Base-by-base conservation (phyloP, 1,140 invertebrate species). In the Dinoponera quadriceps region DNA sequence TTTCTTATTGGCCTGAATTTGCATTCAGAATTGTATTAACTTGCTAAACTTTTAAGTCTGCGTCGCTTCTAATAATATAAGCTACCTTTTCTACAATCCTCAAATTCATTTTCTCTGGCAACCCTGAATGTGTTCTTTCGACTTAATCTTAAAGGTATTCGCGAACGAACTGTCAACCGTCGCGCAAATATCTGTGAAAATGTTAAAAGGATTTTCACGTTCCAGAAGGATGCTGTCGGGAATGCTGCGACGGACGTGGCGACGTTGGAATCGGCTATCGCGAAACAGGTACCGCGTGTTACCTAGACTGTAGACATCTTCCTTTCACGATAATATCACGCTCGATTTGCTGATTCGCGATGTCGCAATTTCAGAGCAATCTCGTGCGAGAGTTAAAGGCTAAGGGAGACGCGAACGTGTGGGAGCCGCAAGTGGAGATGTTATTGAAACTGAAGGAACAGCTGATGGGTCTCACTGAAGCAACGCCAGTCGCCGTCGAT, bases 361-460 rank as follows among this genome's bases (percentile, higher is more conserved):
- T 33, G 73, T 84, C 81, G 22, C 33, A 85, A 69, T 87, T 91
- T 81, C 92, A 98, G 96, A 98, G 96, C 20, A 94, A 96, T 60
- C 94, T 96, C 68, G 97, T 98, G 4, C 94, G 98, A 74, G 95
- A 96, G 69, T 88, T 98, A 27, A 98, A 98, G 91, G 94, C 96
- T 2, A 95, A 95, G 1, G 97, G 96, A 65, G 96, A 96, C 29
- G 98, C 98, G 88, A 90, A 94, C 3, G 95, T 96, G 4, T 97
- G 98, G 95, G 96, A 97, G 88, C 96, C 96, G 3, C 96, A 97
- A 93, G 97, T 98, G 0, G 95, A 96, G 5, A 94, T 95, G 68
- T 94, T 98, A 4, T 89, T 98, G 27, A 95, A 96, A 78, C 92
- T 98, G 20, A 98, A 98, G 91, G 96, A 96, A 87, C 95, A 96